Evolutionary conservation across 2,888 invertebrate species (phyloP).

Genomic region (Diaperis boleti): DNA sequence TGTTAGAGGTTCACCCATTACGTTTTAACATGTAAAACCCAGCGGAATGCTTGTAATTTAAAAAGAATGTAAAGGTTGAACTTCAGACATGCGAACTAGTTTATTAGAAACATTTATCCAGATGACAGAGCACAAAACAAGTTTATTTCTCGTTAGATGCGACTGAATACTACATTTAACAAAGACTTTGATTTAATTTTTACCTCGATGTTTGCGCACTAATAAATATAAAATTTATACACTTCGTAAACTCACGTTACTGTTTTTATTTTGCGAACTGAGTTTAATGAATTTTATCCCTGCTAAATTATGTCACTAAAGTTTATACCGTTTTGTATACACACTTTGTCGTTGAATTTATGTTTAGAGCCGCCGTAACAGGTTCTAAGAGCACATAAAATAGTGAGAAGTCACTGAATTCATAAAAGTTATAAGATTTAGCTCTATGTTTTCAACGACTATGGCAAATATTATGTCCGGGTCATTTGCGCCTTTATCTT

Average conservation of each 20-base stretch:
- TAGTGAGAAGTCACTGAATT: too few relatives aligned
- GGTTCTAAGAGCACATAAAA: neutral
- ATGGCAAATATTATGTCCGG: too few relatives aligned
- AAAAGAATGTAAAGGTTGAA: neutral
- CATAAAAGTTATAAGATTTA: too few relatives aligned
- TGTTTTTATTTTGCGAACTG: conserved; percentile 11
- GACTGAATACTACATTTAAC: neutral
- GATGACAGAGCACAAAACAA: neutral
- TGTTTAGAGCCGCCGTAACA: neutral
- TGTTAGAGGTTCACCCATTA: neutral
- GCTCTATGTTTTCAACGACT: too few relatives aligned
- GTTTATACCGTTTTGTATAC: too few relatives aligned
- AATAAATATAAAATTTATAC: conserved; percentile 26
- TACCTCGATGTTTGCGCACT: conserved; percentile 2
- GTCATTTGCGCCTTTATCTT: too few relatives aligned
- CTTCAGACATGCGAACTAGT: conserved; percentile 4
- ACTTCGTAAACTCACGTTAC: conserved; percentile 2
- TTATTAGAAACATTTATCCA: neutral
- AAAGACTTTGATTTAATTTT: conserved; percentile 16
- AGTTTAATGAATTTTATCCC: conserved; percentile 18
- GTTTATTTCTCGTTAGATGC: neutral
- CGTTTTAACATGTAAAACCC: neutral
- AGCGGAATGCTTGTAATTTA: neutral
- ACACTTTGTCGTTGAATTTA: neutral
- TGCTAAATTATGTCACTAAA: conserved; percentile 2